Conservation (phyloP, 2,113 vertebrate genomes). For the Lophotis ruficrista region DNA sequence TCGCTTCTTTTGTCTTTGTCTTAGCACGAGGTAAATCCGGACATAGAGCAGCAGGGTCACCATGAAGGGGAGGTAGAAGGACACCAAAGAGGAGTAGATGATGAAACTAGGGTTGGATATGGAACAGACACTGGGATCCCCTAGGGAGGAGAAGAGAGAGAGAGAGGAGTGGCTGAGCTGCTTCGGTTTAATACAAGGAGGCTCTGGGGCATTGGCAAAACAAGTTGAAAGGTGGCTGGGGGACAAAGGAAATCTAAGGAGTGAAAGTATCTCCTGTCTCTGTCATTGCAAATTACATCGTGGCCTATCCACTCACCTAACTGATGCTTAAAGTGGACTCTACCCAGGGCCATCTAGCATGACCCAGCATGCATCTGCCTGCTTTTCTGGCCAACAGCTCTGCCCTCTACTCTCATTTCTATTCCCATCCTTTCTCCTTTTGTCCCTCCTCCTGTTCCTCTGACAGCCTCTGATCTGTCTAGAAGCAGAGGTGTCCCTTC, state of each 20-base stretch:
- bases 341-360: not conserved
- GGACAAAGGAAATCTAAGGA: not conserved
- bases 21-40: slow-evolving; percentile 91
- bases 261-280: not conserved
- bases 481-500: not conserved
- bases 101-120: slow-evolving; percentile 95
- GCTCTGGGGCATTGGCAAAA: not conserved
- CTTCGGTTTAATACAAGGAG: not conserved
- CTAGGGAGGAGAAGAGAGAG: slow-evolving; percentile 65
- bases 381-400: not conserved
- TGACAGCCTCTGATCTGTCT: not conserved
- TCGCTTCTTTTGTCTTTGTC: slow-evolving; percentile 85
- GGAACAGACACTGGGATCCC: slow-evolving; percentile 88
- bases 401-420: not conserved
- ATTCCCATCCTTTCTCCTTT: not conserved
- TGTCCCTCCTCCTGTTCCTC: not conserved
- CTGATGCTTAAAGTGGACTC: not conserved
- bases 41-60: slow-evolving; percentile 92
- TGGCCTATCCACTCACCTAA: not conserved
- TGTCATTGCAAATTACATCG: not conserved
- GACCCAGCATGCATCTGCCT: not conserved
- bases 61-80: slow-evolving; percentile 93
- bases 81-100: slow-evolving; percentile 94
- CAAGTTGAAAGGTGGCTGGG: fast-evolving
- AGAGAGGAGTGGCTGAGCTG: not conserved